Evolutionary conservation across 2,888 invertebrate genomes (phyloP).

Genomic region (Chloromyia formosa): DNA sequence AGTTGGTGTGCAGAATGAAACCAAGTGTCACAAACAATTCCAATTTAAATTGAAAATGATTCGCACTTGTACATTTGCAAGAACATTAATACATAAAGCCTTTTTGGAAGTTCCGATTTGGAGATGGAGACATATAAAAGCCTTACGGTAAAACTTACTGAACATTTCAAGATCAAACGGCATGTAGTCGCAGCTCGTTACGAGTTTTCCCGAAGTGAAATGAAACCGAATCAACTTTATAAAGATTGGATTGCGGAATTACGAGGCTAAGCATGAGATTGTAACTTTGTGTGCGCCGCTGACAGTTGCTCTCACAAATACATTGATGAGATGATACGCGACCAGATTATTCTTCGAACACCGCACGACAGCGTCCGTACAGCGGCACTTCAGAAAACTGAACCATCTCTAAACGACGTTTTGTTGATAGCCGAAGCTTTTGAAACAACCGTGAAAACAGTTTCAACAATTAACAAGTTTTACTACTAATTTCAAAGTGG

Average conservation of each 20-base stretch:
- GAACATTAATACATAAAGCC: too few species aligned
- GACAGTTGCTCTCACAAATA: background rate
- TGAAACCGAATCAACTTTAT: background rate
- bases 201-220: background rate
- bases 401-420: conserved; percentile 34
- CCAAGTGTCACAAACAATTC: too few species aligned
- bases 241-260: conserved; percentile 31
- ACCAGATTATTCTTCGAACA: conserved; percentile 26
- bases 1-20: too few species aligned
- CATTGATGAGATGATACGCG: conserved; percentile 18
- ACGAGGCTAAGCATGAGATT: conserved; percentile 9
- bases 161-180: too few species aligned
- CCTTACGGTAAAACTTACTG: too few species aligned
- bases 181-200: background rate
- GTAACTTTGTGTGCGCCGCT: background rate
- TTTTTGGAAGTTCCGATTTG: too few species aligned
- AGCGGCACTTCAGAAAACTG: conserved; percentile 41
- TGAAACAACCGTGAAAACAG: conserved; percentile 41
- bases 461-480: background rate
- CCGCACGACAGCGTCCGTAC: conserved; percentile 34
- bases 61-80: too few species aligned
- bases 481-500: too few species aligned
- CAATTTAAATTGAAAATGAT: too few species aligned
- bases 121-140: too few species aligned
- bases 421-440: conserved; percentile 41